Evolutionary conservation across 2,888 invertebrate genomes (phyloP), one percentile per base, ranked within the genome.

Genomic region (Capitulum mitella): DNA sequence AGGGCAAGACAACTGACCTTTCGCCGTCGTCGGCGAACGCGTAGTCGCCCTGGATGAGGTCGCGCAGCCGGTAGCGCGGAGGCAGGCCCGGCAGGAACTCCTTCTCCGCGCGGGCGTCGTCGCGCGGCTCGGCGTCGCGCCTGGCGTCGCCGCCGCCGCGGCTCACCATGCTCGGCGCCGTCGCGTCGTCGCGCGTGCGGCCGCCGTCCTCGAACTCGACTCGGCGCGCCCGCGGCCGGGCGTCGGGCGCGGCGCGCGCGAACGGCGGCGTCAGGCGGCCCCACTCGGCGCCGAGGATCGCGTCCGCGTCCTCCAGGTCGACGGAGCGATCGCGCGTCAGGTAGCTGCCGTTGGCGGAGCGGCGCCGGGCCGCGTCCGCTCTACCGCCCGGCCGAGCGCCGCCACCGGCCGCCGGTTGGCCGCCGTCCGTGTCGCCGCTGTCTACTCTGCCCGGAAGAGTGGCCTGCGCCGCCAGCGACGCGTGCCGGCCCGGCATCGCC

Each of bases 1-100:
- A n/a, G n/a, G n/a, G n/a, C n/a, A n/a, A n/a, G n/a, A n/a, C n/a
- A n/a, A 85, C 88, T 88, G 85, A 92, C 93, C 92, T 91, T 89
- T 92, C 92, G 75, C 92, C 92, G 83, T 92, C 91, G 84, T 92
- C 92, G 84, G 90, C 91, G 86, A 91, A 91, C 29, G 91, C 90
- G 85, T 91, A 91, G 86, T 93, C 93, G 76, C 92, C 92, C 83
- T 92, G 87, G 83, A 93, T 89, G 82, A 93, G 89, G 86, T 93
- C 92, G 81, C 92, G 88, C 84, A 93, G 89, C 78, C 92, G 89
- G 87, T 92, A 93, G 82, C 92, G 87, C 75, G 92, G 91, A 75
- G 92, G 90, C 80, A 90, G 80, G 92, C 91, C 79, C 81, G 78
- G 81, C 79, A 61, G 26, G 26, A 37, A 40, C 70, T 40, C 70